Conservation (phyloP, 2,113 vertebrate species). For the Sinocyclocheilus anshuiensis region DNA sequence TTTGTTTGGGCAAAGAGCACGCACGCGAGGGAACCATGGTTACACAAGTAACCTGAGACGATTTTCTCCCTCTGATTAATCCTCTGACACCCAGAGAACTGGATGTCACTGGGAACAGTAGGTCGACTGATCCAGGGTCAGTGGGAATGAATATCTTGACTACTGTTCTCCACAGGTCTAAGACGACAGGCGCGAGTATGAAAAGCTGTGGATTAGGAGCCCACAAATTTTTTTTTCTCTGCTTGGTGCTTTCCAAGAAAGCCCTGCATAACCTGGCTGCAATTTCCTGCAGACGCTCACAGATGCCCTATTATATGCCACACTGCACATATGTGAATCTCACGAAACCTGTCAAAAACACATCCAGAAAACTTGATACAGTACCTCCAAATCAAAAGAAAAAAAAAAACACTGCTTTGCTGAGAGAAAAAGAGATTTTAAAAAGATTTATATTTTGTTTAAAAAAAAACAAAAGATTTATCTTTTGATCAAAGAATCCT, state of each 20-base stretch:
- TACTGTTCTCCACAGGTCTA: conserved; percentile 23
- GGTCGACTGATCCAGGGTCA: background rate
- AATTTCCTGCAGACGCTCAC: background rate
- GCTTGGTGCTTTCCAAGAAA: conserved; percentile 17
- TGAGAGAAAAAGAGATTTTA: background rate
- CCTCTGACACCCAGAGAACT: conserved; percentile 3
- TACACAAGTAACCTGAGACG: too few relatives aligned
- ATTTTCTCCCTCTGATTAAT: conserved; percentile 13
- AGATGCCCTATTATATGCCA: background rate
- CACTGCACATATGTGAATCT: background rate
- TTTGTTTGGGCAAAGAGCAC: too few relatives aligned
- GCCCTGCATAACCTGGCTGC: background rate
- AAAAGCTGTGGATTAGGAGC: background rate
- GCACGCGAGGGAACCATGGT: too few relatives aligned
- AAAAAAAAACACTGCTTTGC: background rate
- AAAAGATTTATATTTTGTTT: too few relatives aligned
- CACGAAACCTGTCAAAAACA: background rate
- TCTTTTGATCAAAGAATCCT: background rate
- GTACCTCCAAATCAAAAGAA: background rate
- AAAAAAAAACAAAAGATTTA: background rate
- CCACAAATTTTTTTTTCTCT: background rate
- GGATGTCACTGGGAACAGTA: background rate
- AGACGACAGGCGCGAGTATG: background rate
- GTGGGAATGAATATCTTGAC: background rate
- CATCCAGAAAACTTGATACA: background rate